Conservation (phyloP, 2,113 vertebrate genomes). For the Phaetusa simplex region DNA sequence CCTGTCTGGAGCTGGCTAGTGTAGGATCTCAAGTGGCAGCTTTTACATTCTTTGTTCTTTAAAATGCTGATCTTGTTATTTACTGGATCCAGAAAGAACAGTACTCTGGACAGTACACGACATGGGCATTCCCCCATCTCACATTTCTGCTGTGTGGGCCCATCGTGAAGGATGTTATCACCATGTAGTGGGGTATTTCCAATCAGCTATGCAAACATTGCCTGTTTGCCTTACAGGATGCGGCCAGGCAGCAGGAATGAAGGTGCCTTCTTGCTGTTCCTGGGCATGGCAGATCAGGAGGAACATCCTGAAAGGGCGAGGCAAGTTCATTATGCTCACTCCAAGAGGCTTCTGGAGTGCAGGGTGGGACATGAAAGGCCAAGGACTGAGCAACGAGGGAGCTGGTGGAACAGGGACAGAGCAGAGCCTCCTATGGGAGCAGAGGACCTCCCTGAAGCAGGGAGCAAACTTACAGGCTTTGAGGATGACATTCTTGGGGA, state of each 20-base stretch:
- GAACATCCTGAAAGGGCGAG: not conserved
- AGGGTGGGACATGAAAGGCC: not conserved
- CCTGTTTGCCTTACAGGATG: not conserved
- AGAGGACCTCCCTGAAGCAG: not conserved
- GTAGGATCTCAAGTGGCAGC: not conserved
- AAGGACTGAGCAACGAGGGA: not conserved
- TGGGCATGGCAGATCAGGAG: not conserved
- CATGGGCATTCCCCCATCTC: not conserved
- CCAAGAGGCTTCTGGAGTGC: not conserved
- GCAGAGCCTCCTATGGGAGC: not conserved
- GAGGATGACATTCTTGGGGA: not conserved
- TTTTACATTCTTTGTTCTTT: not conserved
- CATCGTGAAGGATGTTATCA: not conserved
- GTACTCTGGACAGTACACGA: fast-evolving
- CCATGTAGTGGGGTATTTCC: not conserved
- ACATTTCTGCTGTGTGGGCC: not conserved
- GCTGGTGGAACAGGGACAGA: not conserved
- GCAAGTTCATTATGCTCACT: not conserved
- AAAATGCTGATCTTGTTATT: not conserved
- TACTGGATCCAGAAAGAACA: not conserved
- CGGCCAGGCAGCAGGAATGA: not conserved
- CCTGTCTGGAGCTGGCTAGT: fast-evolving
- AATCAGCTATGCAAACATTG: not conserved
- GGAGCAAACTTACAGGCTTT: not conserved
- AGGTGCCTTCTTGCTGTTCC: not conserved